Evolutionary conservation across 2,797 vertebrate species (phyloP), one percentile per base, ranked within the genome.

Genomic region (Pseudomugil gertrudae): DNA sequence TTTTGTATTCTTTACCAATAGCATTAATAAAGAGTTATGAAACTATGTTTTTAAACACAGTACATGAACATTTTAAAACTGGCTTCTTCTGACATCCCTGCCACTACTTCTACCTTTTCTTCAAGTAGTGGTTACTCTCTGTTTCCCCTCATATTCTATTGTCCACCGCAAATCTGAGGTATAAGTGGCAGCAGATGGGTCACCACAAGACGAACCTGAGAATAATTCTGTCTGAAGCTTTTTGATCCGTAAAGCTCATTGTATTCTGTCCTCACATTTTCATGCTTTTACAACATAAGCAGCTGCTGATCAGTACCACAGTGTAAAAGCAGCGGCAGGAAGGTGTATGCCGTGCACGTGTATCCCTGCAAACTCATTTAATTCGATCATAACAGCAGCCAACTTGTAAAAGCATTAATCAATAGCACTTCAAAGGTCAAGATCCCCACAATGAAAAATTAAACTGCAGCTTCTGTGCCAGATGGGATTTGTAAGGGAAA

Each of bases 391-490:
- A 57, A 27, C 51, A 27, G 57, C n/a, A 32, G 13, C 15, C 32
- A 38, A 29, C 27, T 38, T 50, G 32, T 32, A 21, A 36, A 57
- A 24, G 57, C 4, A 71, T 76, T 30, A 45, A 51, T 71, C 21
- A 58, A 52, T 27, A 54, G 26, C 7, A n/a, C 9, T 43, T 27
- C 3, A 48, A 64, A 60, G 56, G 58, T 57, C 53, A 67, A 63
- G n/a, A 52, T 45, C 23, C 33, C 35, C 36, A 63, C 47, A 30
- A 11, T 43, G 32, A 55, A 48, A 57, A 65, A 62, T 66, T 52
- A 26, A 48, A 66, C 35, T 32, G n/a, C 24, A 47, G 17, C 51
- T 29, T 11, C 9, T 38, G 36, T 50, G 35, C 1, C n/a, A 14
- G 17, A 15, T 21, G 35, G 30, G 15, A 14, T 29, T 57, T 26